Evolutionary conservation across 2,888 invertebrate genomes (phyloP).

Genomic region (Nymphalis polychloros): DNA sequence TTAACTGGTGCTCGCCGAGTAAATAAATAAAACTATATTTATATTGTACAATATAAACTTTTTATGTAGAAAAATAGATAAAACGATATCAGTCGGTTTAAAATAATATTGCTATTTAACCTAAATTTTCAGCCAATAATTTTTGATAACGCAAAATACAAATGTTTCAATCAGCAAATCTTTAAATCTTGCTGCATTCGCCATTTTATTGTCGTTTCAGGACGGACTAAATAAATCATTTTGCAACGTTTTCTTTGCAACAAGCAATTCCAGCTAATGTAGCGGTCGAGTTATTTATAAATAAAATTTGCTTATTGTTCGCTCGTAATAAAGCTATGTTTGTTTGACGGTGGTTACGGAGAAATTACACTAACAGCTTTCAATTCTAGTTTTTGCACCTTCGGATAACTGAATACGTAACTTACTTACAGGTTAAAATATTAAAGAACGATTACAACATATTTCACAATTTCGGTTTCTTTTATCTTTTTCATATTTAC

Average conservation of each 20-base stretch:
- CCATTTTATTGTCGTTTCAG: conserved; percentile 18
- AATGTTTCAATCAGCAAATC: not conserved
- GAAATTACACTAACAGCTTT: conserved; percentile 14
- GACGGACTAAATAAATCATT: conserved; percentile 21
- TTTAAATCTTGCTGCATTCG: conserved; percentile 10
- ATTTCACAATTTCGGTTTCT: too few species aligned
- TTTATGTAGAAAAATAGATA: too few species aligned
- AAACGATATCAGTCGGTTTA: too few species aligned
- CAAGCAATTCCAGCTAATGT: conserved; percentile 19
- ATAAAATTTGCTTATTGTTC: conserved; percentile 27
- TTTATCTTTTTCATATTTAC: too few species aligned
- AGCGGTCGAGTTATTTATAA: conserved; percentile 20
- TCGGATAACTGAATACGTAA: not conserved
- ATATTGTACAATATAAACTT: too few species aligned
- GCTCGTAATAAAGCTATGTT: conserved; percentile 15
- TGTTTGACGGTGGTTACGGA: conserved; percentile 7
- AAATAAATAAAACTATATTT: too few species aligned
- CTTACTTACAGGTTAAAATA: not conserved
- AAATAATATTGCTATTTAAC: not conserved
- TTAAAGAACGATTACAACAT: too few species aligned
- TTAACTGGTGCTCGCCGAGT: too few species aligned
- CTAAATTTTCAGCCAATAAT: not conserved
- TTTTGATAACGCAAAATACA: not conserved
- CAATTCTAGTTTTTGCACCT: conserved; percentile 1
- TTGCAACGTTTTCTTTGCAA: conserved; percentile 24